Evolutionary conservation across 2,888 invertebrate genomes (phyloP).

Genomic region (Norana najaformis): DNA sequence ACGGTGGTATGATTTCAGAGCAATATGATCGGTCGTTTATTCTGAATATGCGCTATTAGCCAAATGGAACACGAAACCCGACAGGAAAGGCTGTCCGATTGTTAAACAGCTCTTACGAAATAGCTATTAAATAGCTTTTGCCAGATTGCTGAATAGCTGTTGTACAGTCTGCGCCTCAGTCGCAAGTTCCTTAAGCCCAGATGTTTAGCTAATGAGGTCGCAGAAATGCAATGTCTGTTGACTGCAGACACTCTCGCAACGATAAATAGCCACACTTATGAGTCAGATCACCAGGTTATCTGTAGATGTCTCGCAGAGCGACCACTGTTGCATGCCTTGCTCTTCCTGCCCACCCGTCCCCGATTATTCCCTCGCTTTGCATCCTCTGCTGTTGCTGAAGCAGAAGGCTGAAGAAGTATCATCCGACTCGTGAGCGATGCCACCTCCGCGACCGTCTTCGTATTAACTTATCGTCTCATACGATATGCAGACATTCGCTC

Average conservation of each 20-base stretch:
- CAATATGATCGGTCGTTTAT: neutral
- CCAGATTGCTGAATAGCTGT: neutral
- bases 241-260: neutral
- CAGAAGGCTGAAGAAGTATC: neutral
- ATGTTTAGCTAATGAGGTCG: neutral
- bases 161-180: no score
- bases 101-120: neutral
- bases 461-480: conserved; percentile 6
- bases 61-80: neutral
- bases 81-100: neutral
- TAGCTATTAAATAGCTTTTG: neutral
- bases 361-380: neutral
- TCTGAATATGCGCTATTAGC: neutral
- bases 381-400: neutral
- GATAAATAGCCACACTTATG: neutral
- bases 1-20: neutral
- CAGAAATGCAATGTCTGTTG: neutral
- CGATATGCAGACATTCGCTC: neutral
- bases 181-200: neutral
- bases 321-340: neutral
- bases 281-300: neutral
- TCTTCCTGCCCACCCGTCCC: neutral
- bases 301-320: neutral
- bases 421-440: neutral
- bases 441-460: neutral